These are phyloP conservation scores for Brachionus koreanus DNA, from an alignment of 1,140 invertebrate genomes.

Conservation along the genomic window DNA sequence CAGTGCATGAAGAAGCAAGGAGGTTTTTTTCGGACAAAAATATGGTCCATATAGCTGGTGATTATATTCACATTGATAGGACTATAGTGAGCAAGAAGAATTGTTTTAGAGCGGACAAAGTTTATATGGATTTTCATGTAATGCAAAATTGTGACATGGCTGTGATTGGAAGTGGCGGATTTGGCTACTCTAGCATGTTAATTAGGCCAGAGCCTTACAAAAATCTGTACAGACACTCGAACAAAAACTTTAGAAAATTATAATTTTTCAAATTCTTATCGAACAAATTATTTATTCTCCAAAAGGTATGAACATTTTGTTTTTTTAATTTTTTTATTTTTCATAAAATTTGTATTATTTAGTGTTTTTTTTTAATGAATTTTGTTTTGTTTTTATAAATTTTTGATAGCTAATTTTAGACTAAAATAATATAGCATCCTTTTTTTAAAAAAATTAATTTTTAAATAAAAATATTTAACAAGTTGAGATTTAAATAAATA, in stretches of 20 bases:
- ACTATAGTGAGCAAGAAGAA: not conserved
- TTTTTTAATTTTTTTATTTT: too few species aligned
- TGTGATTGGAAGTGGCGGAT: not conserved
- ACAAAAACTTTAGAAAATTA: not conserved
- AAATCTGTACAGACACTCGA: not conserved
- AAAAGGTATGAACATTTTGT: too few species aligned
- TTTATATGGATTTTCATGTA: not conserved
- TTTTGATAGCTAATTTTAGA: too few species aligned
- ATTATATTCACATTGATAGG: not conserved
- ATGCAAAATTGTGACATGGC: slow-evolving; percentile 16
- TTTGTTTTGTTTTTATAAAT: too few species aligned
- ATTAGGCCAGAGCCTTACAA: not conserved
- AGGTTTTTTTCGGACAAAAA: not conserved
- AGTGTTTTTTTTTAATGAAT: too few species aligned
- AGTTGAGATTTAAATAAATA: too few species aligned
- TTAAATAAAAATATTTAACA: too few species aligned
- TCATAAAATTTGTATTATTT: too few species aligned
- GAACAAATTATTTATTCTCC: too few species aligned
- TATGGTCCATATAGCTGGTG: not conserved
- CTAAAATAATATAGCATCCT: too few species aligned
- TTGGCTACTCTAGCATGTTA: not conserved
- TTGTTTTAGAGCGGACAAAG: not conserved
- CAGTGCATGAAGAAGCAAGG: not conserved
- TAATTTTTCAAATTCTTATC: too few species aligned
- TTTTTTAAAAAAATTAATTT: too few species aligned